Percentiles rank a stretch among this genome's conserved stretches.
phyloP scores from a whole-genome alignment of 2,797 vertebrate species.

The Rhinella marina region DNA sequence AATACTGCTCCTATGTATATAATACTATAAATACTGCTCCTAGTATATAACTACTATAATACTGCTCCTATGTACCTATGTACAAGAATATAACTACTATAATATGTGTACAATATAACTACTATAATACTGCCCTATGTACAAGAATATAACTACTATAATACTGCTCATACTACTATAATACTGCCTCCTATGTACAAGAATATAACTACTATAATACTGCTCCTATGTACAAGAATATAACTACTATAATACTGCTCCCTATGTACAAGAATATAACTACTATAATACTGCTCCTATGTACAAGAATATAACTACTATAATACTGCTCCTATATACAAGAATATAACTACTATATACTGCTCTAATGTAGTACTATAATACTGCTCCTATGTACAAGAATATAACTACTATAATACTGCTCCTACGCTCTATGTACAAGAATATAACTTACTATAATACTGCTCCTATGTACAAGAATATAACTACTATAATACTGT shows the following conservation, averaged over 20 bases:
- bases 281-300: not conserved
- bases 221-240: not conserved
- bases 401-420: conserved; percentile 12
- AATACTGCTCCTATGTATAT: not conserved
- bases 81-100: conserved; percentile 11
- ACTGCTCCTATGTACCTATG: not conserved
- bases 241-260: conserved; percentile 9
- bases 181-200: not conserved
- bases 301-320: conserved; percentile 13
- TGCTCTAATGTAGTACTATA: not conserved
- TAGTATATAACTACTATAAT: not conserved
- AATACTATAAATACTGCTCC: not conserved
- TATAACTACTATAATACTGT: conserved; percentile 15
- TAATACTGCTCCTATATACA: not conserved
- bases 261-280: not conserved
- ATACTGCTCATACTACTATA: not conserved
- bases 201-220: conserved; percentile 4
- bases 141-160: conserved; percentile 1
- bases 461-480: not conserved
- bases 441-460: conserved; percentile 20
- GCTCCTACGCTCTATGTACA: not conserved
- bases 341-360: conserved; percentile 17
- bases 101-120: too few species aligned
- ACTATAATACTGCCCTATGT: too few species aligned
- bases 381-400: not conserved